These are phyloP conservation scores for Eufriesea mexicana DNA, from an alignment of 1,140 invertebrate genomes.

Conservation along the genomic window DNA sequence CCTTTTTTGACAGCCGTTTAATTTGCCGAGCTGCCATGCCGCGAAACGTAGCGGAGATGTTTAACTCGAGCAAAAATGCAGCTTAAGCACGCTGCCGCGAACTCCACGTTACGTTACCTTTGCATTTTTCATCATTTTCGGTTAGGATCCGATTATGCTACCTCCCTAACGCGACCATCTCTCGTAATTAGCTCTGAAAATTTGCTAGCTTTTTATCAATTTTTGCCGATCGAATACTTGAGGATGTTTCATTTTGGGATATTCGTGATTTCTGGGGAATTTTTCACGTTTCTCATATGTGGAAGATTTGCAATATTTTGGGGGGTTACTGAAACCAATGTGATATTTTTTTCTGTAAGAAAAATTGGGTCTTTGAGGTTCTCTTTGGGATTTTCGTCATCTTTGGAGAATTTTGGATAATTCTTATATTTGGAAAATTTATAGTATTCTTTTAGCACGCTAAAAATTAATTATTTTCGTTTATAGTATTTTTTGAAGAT, in stretches of 20 bases:
- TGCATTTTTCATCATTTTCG: not conserved
- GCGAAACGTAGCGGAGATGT: not conserved
- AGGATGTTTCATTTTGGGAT: not conserved
- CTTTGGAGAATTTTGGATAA: too few relatives aligned
- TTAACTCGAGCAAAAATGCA: not conserved
- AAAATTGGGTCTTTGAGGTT: too few relatives aligned
- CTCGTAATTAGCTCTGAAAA: not conserved
- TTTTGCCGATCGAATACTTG: not conserved
- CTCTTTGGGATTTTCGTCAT: too few relatives aligned
- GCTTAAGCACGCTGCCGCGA: not conserved
- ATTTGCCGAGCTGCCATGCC: constrained; percentile 33
- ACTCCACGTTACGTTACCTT: not conserved
- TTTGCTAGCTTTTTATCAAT: not conserved
- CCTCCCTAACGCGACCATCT: not conserved
- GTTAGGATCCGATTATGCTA: too few relatives aligned
- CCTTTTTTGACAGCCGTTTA: constrained; percentile 34
- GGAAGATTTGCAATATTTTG: too few relatives aligned
- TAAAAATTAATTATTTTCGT: too few relatives aligned
- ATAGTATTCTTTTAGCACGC: too few relatives aligned
- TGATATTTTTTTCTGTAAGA: too few relatives aligned
- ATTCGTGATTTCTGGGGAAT: not conserved
- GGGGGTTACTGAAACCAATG: too few relatives aligned
- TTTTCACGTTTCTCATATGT: too few relatives aligned
- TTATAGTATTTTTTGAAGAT: too few relatives aligned
- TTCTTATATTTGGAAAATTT: too few relatives aligned